phyloP scores from a whole-genome alignment of 1,140 invertebrate genomes.

The Drosophila cardini region DNA sequence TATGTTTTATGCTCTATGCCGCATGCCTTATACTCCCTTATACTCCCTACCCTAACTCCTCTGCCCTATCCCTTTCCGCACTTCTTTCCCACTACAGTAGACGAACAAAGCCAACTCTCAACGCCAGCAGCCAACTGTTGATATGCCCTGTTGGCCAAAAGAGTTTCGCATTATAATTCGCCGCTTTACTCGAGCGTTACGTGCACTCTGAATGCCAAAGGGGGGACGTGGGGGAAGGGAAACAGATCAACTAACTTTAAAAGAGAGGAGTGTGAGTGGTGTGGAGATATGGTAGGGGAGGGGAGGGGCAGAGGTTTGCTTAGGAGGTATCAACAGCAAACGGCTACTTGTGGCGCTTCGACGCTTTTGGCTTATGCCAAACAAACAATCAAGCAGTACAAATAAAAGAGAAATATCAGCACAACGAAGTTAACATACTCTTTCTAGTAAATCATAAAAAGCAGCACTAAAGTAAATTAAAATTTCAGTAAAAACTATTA shows the following conservation, averaged over 20 bases:
- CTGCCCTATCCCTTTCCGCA: not conserved
- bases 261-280: too few relatives aligned
- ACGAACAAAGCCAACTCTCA: slow-evolving; percentile 13
- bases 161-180: slow-evolving; percentile 78
- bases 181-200: slow-evolving; percentile 76
- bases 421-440: slow-evolving; percentile 7
- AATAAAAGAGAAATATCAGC: not conserved
- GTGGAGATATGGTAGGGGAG: not conserved
- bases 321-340: slow-evolving; percentile 32
- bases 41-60: slow-evolving; percentile 2
- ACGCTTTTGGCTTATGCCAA: slow-evolving; percentile 64
- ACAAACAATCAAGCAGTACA: slow-evolving; percentile 30
- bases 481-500: too few relatives aligned
- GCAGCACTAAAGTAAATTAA: too few relatives aligned
- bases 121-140: slow-evolving; percentile 72
- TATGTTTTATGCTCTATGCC: slow-evolving; percentile 19
- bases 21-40: not conserved
- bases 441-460: slow-evolving; percentile 3
- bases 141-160: slow-evolving; percentile 76
- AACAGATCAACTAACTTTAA: not conserved
- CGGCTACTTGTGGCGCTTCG: slow-evolving; percentile 70
- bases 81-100: not conserved
- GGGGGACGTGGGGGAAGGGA: not conserved
- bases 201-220: not conserved
- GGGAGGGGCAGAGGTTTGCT: not conserved